phyloP scores from a whole-genome alignment of 2,113 vertebrate species.

The Phylloscopus trochiloides region DNA sequence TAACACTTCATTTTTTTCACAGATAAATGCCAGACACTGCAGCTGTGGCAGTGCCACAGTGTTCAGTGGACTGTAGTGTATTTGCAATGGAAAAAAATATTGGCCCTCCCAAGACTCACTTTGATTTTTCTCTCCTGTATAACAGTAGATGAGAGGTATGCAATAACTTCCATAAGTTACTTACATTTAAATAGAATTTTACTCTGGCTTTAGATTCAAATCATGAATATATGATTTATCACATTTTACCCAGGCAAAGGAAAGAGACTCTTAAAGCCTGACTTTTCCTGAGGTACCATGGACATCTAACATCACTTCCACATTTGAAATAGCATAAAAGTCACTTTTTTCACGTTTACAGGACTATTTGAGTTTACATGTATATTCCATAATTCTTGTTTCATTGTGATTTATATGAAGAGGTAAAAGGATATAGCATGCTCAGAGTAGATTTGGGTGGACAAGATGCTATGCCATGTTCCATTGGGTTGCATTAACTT shows the following conservation, averaged over 20 bases:
- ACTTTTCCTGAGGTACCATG: not conserved
- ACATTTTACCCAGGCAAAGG: not conserved
- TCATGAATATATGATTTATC: not conserved
- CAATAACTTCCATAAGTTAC: not conserved
- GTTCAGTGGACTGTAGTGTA: rapidly evolving
- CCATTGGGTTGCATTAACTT: not conserved
- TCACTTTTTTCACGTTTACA: not conserved
- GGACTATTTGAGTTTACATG: not conserved
- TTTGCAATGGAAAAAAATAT: not conserved
- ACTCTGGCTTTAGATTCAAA: not conserved
- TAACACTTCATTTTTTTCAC: not conserved
- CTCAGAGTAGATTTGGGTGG: not conserved
- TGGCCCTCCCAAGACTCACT: not conserved
- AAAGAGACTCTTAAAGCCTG: not conserved
- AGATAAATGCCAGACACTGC: not conserved
- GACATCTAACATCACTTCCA: not conserved
- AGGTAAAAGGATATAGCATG: not conserved
- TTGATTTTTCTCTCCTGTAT: not conserved
- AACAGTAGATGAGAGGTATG: not conserved
- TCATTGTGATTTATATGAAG: not conserved
- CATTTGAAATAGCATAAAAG: not conserved
- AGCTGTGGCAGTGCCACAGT: not conserved
- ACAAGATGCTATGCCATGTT: not conserved
- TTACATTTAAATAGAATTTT: not conserved
- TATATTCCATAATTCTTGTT: not conserved